Evolutionary conservation across 1,140 invertebrate genomes (phyloP).

Genomic region (Dolichoris vasculosae): DNA sequence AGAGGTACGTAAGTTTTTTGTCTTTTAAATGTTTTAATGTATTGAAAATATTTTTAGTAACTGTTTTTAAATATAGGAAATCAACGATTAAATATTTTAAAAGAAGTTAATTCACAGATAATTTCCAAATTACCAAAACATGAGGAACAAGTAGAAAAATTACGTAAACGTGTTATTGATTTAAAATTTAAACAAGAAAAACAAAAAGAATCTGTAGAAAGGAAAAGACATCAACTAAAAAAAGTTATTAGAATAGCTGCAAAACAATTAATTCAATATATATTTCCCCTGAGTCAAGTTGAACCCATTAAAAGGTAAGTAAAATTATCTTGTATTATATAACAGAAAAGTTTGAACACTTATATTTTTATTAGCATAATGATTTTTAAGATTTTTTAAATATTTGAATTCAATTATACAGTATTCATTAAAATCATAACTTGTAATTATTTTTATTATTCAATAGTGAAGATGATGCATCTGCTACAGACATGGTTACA

Average conservation of each 20-base stretch:
- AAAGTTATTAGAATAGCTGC: slow-evolving; percentile 78
- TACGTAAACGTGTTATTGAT: slow-evolving; percentile 76
- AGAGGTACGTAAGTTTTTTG: slow-evolving; percentile 70
- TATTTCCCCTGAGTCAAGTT: slow-evolving; percentile 83
- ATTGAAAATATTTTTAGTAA: not conserved
- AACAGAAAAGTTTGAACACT: not conserved
- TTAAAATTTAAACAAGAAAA: slow-evolving; percentile 75
- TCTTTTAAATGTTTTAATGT: not conserved
- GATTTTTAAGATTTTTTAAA: slow-evolving; percentile 26
- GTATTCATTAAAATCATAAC: slow-evolving; percentile 29
- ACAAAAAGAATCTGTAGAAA: slow-evolving; percentile 74
- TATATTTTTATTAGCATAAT: not conserved
- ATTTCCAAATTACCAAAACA: slow-evolving; percentile 77
- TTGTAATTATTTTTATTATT: slow-evolving; percentile 55
- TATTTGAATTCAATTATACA: slow-evolving; percentile 16
- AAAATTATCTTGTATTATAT: slow-evolving; percentile 11
- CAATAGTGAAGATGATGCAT: slow-evolving; percentile 75
- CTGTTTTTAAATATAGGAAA: slow-evolving; percentile 62
- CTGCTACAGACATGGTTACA: slow-evolving; percentile 79
- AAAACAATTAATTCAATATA: slow-evolving; percentile 82
- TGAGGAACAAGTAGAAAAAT: slow-evolving; percentile 78
- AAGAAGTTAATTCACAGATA: slow-evolving; percentile 77
- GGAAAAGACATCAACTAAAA: slow-evolving; percentile 77
- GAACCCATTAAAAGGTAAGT: slow-evolving; percentile 74
- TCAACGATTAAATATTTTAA: slow-evolving; percentile 74